Base-by-base conservation (phyloP, 2,797 vertebrate genomes). In the Brotula barbata region DNA sequence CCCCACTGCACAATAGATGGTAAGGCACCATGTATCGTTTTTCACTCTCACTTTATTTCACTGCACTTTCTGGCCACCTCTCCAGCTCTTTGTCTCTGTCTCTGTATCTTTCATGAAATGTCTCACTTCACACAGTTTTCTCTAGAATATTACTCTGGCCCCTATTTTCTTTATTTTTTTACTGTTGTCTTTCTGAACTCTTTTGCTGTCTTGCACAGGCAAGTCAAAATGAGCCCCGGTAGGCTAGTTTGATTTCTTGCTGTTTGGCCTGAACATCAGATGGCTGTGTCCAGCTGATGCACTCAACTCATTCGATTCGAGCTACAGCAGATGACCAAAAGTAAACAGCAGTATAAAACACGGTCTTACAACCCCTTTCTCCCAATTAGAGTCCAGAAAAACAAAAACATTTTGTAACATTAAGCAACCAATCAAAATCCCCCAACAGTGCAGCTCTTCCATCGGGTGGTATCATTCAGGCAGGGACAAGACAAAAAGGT, bases 361-460 rank as follows among this genome's bases (percentile, higher is more conserved):
- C 42, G 62, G 53, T 57, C 53, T 61, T 64, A 73, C 21, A 37
- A 34, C 66, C 14, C 59, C 19, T 64, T 66, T 53, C 56, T 71
- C 43, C 68, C 78, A 77, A 75, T 83, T 78, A 85, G 56, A 71
- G 25, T 23, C 42, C 39, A 51, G 49, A 65, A 44, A 59, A 36
- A 39, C 42, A n/a, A 60, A 64, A 70, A 73, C 51, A 21, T 10
- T 40, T 55, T 17, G 56, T 60, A 45, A 19, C 17, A 23, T 22
- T 10, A 23, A 61, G 69, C 8, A 64, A 71, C 70, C 56, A 64
- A 72, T 78, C 69, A 85, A 59, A 77, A 28, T 2, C 25, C 73
- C 58, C 67, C 56, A 60, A 46, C 25, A 69, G 55, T 66, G 21
- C 4, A 51, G 12, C 5, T 16, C 56, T 65, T 71, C 28, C 15